phyloP scores from a whole-genome alignment of 2,797 vertebrate species.

The Parauchenoglanis punctatus region DNA sequence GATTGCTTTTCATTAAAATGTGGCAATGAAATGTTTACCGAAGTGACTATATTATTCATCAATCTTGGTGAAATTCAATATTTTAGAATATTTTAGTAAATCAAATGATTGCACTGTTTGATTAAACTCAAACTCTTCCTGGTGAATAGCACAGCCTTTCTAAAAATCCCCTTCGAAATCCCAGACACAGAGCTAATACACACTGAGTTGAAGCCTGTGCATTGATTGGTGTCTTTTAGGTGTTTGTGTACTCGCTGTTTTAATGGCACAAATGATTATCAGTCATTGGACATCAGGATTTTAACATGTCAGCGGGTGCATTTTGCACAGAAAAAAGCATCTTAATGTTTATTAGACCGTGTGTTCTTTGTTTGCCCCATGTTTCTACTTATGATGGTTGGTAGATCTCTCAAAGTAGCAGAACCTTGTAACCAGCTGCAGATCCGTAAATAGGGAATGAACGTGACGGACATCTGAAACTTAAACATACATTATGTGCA shows the following conservation, averaged over 20 bases:
- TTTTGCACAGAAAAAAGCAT: neutral
- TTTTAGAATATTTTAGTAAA: neutral
- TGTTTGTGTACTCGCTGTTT: neutral
- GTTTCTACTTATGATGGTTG: neutral
- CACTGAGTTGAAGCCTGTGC: neutral
- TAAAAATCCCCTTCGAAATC: neutral
- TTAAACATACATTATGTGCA: neutral
- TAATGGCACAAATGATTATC: neutral
- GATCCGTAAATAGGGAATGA: neutral
- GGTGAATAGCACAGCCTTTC: neutral
- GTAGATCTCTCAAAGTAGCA: neutral
- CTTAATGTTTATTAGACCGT: neutral
- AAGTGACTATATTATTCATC: neutral
- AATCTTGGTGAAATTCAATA: neutral
- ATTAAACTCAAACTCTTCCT: neutral
- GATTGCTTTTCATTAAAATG: neutral
- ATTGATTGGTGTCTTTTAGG: neutral
- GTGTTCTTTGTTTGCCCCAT: neutral
- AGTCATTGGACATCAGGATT: neutral
- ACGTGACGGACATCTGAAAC: neutral
- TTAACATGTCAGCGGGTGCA: neutral
- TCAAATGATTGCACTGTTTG: constrained; percentile 3
- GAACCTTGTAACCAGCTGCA: neutral
- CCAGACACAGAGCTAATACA: neutral
- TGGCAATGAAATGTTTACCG: neutral